phyloP scores from a whole-genome alignment of 2,113 vertebrate species.

The Hippocampus comes region DNA sequence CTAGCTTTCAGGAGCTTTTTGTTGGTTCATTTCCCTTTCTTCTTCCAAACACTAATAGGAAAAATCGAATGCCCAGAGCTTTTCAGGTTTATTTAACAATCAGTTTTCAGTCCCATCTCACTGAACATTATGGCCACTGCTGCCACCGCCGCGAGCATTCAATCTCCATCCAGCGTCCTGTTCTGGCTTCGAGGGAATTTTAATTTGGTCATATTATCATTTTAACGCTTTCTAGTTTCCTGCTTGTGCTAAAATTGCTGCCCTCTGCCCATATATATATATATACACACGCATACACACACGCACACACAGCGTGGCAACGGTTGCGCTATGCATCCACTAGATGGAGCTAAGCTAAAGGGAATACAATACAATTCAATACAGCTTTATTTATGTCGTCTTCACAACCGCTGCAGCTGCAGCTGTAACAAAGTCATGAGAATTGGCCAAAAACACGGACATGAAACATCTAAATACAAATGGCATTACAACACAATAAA shows the following conservation, averaged over 20 bases:
- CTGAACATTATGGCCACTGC: neutral
- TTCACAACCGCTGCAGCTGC: too few species aligned
- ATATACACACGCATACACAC: too few species aligned
- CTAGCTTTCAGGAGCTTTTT: neutral
- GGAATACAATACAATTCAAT: too few species aligned
- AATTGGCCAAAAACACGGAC: too few species aligned
- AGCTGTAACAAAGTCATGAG: too few species aligned
- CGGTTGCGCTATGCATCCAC: too few species aligned
- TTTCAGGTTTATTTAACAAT: neutral
- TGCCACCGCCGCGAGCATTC: conserved; percentile 2
- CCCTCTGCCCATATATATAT: neutral
- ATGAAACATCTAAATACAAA: too few species aligned
- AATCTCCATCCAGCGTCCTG: neutral
- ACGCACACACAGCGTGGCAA: too few species aligned
- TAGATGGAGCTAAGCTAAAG: too few species aligned
- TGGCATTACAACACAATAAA: too few species aligned
- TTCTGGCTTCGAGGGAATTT: neutral
- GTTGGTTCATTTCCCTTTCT: neutral
- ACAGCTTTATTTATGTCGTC: too few species aligned
- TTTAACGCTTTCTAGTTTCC: neutral
- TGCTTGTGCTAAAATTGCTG: neutral
- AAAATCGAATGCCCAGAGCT: neutral
- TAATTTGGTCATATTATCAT: conserved; percentile 5
- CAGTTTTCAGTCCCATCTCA: neutral
- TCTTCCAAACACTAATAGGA: neutral